phyloP scores from a whole-genome alignment of 2,113 vertebrate genomes.

The Neofelis nebulosa region DNA sequence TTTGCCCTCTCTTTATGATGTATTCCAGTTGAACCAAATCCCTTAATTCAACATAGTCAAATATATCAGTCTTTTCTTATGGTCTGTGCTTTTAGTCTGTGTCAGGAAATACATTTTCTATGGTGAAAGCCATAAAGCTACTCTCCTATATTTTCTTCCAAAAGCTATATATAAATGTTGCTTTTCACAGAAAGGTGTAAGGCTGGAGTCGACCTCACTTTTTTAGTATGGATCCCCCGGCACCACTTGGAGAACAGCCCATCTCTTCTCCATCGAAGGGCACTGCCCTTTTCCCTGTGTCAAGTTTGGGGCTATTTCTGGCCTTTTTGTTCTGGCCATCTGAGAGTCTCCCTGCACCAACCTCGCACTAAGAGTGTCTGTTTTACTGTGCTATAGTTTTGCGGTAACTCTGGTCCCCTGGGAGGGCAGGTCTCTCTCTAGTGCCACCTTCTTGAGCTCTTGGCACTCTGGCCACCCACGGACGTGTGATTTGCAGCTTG shows the following conservation, averaged over 20 bases:
- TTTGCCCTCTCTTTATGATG: background rate
- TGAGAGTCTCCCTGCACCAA: background rate
- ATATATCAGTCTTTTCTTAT: background rate
- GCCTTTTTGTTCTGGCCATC: background rate
- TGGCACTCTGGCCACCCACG: fast-evolving
- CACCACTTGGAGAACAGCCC: background rate
- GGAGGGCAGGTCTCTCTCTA: background rate
- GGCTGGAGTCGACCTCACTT: background rate
- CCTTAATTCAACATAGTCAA: background rate
- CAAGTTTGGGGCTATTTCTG: background rate
- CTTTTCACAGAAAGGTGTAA: background rate
- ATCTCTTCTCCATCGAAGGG: background rate
- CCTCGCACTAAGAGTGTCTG: fast-evolving
- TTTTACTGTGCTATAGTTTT: fast-evolving
- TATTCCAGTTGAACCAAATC: background rate
- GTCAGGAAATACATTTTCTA: background rate
- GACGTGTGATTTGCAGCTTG: background rate
- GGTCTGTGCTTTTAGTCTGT: background rate
- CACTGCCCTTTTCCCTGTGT: background rate
- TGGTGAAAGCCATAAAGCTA: background rate
- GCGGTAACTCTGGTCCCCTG: background rate
- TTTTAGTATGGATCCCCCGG: background rate
- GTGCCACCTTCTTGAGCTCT: background rate
- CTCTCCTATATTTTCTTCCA: background rate
- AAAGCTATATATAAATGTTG: background rate